Conservation (phyloP, 2,888 invertebrate genomes). For the Synergus laeviventris region DNA sequence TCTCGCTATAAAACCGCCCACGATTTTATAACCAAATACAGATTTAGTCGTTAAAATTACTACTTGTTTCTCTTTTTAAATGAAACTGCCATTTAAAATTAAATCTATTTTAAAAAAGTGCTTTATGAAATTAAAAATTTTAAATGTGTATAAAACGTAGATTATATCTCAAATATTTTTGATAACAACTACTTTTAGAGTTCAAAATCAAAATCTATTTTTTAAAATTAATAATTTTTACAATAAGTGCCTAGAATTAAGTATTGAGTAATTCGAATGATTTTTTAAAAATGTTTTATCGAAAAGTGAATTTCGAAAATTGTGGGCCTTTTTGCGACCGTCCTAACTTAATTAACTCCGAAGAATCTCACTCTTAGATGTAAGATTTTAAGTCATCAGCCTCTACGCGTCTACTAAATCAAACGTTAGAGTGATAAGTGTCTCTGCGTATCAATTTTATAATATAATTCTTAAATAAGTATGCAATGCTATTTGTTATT, state of each 20-base stretch:
- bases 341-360: conserved; percentile 52
- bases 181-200: background rate
- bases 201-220: background rate
- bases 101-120: background rate
- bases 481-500: conserved; percentile 21
- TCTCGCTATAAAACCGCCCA: conserved; percentile 22
- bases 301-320: conserved; percentile 24
- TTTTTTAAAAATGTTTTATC: background rate
- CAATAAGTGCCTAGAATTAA: background rate
- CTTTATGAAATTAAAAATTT: background rate
- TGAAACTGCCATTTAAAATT: background rate
- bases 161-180: background rate
- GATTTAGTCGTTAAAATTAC: background rate
- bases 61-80: too few species aligned
- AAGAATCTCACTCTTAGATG: conserved; percentile 53
- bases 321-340: background rate
- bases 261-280: too few species aligned
- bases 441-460: conserved; percentile 41
- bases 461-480: background rate
- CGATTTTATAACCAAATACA: conserved; percentile 23
- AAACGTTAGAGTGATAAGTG: conserved; percentile 63
- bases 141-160: background rate
- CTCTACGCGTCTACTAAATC: conserved; percentile 62
- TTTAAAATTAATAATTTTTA: background rate
- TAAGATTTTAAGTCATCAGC: conserved; percentile 60